Evolutionary conservation across 2,888 invertebrate species (phyloP), one percentile per base, ranked within the genome.

Genomic region (Leptopilina drosophilae): DNA sequence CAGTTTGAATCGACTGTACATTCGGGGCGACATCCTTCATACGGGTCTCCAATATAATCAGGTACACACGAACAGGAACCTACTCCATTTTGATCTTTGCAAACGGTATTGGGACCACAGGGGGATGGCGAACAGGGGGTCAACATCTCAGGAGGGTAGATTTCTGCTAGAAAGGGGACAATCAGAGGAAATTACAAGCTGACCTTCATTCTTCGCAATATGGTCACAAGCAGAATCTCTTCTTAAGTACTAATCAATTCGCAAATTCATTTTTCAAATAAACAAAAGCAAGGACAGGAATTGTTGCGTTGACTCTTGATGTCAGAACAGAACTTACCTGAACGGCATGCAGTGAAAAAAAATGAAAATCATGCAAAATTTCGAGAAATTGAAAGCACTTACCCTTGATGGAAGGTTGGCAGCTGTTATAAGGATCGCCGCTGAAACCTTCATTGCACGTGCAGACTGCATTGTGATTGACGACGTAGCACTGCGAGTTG

Each of bases 1-100:
- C 97, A 97, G 92, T 96, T 96, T 8, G 96, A 94, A 89, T 96
- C 95, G 6, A 95, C 93, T n/a, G 94, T 94, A 89, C 96, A 96
- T 92, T 96, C 96, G 1, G 96, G 96, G 87, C 96, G 93, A 90
- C 96, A 97, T 85, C 92, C 92, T 88, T 95, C 94, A 81, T 94
- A 94, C 33, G 95, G 95, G 86, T 94, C 94, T 80, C 95, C 95
- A 76, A 94, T 92, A 87, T 94, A 95, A 78, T 94, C 94, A 5
- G 93, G 92, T 65, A 93, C 86, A 84, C 94, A 95, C 14, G 92
- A 92, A 84, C 95, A 95, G 62, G 94, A 93, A 20, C 94, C 93
- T 78, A 90, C 91, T 42, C 91, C 92, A 73, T 90, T 90, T 15
- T 88, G 88, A 78, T 93, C 94, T 86, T 92, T 93, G 85, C 95